These are phyloP conservation scores for Gavialis gangeticus DNA, from an alignment of 2,113 vertebrate species.

Conservation along the genomic window DNA sequence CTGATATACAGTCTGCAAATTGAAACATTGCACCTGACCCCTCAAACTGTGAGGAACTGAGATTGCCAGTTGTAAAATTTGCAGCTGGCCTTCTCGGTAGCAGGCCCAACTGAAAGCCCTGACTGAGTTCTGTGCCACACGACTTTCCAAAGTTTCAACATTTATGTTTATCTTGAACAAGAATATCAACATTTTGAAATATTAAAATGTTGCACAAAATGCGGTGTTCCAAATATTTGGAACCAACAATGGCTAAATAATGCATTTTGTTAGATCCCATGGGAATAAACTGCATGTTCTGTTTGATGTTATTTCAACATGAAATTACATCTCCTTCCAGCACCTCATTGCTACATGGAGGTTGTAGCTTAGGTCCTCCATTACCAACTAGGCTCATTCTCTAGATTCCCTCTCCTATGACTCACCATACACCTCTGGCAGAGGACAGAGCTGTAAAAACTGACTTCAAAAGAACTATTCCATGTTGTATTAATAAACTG, in stretches of 20 bases:
- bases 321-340: not conserved
- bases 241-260: not conserved
- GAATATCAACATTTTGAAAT: not conserved
- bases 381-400: not conserved
- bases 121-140: not conserved
- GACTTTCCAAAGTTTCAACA: not conserved
- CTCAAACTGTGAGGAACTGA: not conserved
- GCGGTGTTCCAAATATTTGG: accelerated
- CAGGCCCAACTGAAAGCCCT: not conserved
- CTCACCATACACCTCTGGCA: slow-evolving; percentile 27
- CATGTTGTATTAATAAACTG: slow-evolving; percentile 14
- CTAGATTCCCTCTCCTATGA: not conserved
- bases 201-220: not conserved
- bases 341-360: not conserved
- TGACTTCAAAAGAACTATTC: slow-evolving; percentile 17
- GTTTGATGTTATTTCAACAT: not conserved
- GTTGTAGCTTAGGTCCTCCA: not conserved
- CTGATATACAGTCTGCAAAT: not conserved
- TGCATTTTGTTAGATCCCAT: not conserved
- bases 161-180: not conserved
- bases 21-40: not conserved
- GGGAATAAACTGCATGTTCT: not conserved
- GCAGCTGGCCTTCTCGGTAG: not conserved
- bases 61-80: not conserved
- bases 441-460: not conserved